Base-by-base conservation (phyloP, 2,113 vertebrate species). In the Anoura caudifer region DNA sequence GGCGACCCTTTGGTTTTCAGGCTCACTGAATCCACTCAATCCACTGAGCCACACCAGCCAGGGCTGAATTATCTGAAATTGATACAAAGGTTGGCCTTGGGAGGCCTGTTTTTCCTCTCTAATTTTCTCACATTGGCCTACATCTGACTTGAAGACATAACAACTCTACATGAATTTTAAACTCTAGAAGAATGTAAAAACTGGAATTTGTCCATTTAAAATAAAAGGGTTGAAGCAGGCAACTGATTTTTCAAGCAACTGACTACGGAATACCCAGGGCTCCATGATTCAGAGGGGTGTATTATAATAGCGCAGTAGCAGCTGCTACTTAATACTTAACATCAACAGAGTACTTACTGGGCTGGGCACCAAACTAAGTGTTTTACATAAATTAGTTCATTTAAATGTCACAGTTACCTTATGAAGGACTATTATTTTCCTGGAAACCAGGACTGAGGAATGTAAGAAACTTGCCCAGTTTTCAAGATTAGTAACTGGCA, bases 181-280 rank as follows among this genome's bases (percentile, higher is more conserved):
- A 38, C 31, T 91, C 36, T 76, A 41, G 38, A 80, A 65, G 81
- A 88, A 95, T 93, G 93, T n/a, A 85, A 94, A 92, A 79, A 83
- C 63, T 63, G 70, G 20, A 70, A 84, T 79, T 31, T 73, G 43
- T 13, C 24, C 24, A 89, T 45, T 95, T 59, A 87, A 75, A 97
- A 95, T 72, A 91, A 65, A 65, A 65, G 67, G 54, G 36, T 77
- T 83, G 63, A 77, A 77, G 22, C 59, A 83, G 76, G 52, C 45
- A 79, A 28, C n/a, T 56, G 38, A 54, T 38, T 28, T 72, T 91
- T 50, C 65, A 24, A 90, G 90, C 43, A 89, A 54, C 47, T 47
- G 33, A 65, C 63, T 31, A 12, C 38, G 81, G 36, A 81, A 52
- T 4, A 14, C 38, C 52, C 36, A 85, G 65, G 36, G 94, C 70